These are phyloP conservation scores for Distichodus sexfasciatus DNA, from an alignment of 2,797 vertebrate species.

Conservation along the genomic window DNA sequence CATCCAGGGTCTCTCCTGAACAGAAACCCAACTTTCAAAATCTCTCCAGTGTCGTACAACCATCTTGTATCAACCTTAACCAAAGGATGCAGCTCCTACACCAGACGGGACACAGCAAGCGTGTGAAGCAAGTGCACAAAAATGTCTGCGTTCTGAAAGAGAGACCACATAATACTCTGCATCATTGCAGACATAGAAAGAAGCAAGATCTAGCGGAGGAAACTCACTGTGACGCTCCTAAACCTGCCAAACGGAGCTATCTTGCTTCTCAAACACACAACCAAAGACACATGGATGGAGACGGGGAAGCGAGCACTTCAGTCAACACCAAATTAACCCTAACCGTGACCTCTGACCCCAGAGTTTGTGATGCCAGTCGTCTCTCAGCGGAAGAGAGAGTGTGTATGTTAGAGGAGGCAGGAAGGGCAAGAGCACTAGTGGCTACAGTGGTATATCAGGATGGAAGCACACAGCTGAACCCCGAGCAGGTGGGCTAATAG, in stretches of 20 bases:
- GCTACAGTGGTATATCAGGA: constrained; percentile 82
- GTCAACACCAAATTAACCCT: constrained; percentile 21
- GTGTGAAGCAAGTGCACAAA: neutral
- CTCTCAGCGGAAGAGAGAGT: constrained; percentile 68
- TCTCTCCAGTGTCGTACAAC: neutral
- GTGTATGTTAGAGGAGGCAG: constrained; percentile 62
- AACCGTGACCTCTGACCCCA: constrained; percentile 60
- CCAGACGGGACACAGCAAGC: neutral
- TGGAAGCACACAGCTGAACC: constrained; percentile 81
- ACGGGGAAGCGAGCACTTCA: neutral
- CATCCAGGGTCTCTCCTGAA: constrained; percentile 6
- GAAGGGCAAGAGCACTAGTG: constrained; percentile 66
- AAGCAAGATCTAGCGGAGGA: neutral
- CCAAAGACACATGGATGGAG: constrained; percentile 8
- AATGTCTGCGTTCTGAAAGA: neutral
- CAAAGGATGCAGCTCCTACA: neutral
- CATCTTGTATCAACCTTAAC: neutral
- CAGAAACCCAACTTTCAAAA: neutral
- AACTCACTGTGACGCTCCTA: constrained; percentile 5
- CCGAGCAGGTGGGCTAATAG: constrained; percentile 71
- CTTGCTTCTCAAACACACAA: constrained; percentile 4
- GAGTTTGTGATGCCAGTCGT: constrained; percentile 67
- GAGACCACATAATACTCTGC: neutral
- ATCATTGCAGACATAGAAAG: neutral
- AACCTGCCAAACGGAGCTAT: constrained; percentile 13